Base-by-base conservation (phyloP, 2,888 invertebrate species). In the Unio pictorum region DNA sequence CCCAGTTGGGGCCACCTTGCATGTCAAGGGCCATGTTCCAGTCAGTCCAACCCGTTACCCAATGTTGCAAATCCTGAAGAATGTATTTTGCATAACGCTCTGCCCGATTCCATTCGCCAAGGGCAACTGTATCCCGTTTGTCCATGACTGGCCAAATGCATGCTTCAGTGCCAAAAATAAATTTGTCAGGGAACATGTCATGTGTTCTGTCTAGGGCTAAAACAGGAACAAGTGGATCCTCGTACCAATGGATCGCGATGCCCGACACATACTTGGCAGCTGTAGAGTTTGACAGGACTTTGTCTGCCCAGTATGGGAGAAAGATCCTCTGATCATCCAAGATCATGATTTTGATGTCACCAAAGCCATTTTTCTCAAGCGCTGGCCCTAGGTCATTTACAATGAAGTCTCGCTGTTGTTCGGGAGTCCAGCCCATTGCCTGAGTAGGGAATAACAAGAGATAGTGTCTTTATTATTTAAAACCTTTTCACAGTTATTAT, bases 21-120 rank as follows among this genome's bases (percentile, higher is more conserved):
- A 92, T 89, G 86, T 95, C 92, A 34, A 97, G 89, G 23, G 93
- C 94, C 67, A 97, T 90, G 89, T 97, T 98, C 96, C 96, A 97
- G 88, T 97, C 96, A 0, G 95, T 92, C 96, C 96, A 97, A 1
- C 95, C 96, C 26, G 92, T 92, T 0, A 94, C 93, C 91, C 93
- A 94, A 88, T 95, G 93, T 80, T 94, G 93, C 23, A 96, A 86
- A 89, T 95, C 94, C 93, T 94, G 89, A 57, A 84, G 77, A 66
- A 95, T 95, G 74, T 94, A 91, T 61, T 87, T 76, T 0, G 93
- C 92, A 84, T 95, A 95, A 58, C 85, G 86, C 79, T 93, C 93
- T 0, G 93, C 96, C 74, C 95, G 91, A 0, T 88, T 80, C 96
- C 96, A 96, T n/a, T 93, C 94, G 7, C 96, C 96, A 5, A 95